Evolutionary conservation across 2,888 invertebrate genomes (phyloP).

Genomic region (Mycalesis mineus): DNA sequence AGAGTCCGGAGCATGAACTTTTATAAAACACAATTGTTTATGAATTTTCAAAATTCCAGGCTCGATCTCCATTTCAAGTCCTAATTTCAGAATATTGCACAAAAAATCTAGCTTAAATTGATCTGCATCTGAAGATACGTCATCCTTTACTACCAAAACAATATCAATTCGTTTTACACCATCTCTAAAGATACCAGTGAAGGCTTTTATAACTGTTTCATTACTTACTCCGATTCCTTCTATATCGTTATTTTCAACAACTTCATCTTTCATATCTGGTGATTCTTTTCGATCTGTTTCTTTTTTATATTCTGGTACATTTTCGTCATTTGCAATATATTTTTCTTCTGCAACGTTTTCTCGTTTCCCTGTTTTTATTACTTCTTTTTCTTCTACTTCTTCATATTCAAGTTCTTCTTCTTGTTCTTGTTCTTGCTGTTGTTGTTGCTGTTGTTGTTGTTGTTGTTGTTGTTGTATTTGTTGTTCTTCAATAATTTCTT

Average conservation of each 20-base stretch:
- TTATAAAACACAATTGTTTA: slow-evolving; percentile 13
- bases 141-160: slow-evolving; percentile 12
- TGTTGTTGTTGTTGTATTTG: neutral
- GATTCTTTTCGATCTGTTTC: neutral
- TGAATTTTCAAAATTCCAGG: slow-evolving; percentile 9
- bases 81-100: slow-evolving; percentile 1
- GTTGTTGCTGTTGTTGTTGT: no score
- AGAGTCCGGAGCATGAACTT: slow-evolving; percentile 10
- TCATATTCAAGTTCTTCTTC: neutral
- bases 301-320: neutral
- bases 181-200: slow-evolving; percentile 12
- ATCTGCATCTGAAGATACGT: neutral
- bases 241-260: neutral
- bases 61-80: slow-evolving; percentile 13
- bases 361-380: neutral
- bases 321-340: neutral
- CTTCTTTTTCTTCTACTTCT: neutral
- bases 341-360: neutral
- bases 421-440: neutral
- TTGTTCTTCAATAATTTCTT: neutral
- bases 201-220: neutral
- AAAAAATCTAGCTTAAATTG: slow-evolving; percentile 1
- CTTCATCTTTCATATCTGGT: neutral
- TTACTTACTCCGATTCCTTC: neutral
- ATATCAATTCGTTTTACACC: slow-evolving; percentile 11